These are phyloP conservation scores for Phodopus roborovskii DNA, from an alignment of 2,113 vertebrate genomes.

Conservation along the genomic window DNA sequence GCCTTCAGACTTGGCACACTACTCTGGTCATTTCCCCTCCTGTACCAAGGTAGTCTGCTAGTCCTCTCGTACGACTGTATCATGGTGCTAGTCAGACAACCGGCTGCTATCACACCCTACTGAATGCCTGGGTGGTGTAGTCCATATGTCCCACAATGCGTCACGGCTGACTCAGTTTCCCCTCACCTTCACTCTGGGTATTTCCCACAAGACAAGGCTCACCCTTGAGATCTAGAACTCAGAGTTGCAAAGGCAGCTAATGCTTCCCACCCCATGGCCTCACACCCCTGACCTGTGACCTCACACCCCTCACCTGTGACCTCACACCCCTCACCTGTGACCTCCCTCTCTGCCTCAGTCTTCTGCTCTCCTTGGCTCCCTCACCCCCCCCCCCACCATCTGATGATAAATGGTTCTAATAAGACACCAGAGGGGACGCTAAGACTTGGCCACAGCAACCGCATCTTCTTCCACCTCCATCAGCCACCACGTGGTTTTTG, in stretches of 20 bases:
- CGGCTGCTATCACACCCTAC: too few species aligned
- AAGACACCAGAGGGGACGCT: not conserved
- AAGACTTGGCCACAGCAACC: fast-evolving
- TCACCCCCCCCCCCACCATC: fast-evolving
- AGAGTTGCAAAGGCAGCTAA: not conserved
- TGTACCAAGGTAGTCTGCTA: fast-evolving
- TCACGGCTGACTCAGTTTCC: fast-evolving
- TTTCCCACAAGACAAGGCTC: too few species aligned
- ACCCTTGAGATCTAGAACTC: not conserved
- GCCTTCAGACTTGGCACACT: not conserved
- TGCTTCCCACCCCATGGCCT: not conserved
- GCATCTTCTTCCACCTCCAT: not conserved
- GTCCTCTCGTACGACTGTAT: fast-evolving
- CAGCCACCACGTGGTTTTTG: not conserved
- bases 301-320: fast-evolving
- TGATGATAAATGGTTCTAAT: not conserved
- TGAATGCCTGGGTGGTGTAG: fast-evolving
- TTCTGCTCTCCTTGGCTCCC: too few species aligned
- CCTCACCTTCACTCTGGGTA: not conserved
- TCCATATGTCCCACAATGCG: not conserved
- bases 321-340: fast-evolving
- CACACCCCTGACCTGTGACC: fast-evolving
- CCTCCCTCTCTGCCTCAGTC: too few species aligned
- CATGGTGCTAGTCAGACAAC: fast-evolving
- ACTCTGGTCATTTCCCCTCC: not conserved